phyloP scores from a whole-genome alignment of 2,888 invertebrate species.

The Scaptodrosophila latifasciaeformis region DNA sequence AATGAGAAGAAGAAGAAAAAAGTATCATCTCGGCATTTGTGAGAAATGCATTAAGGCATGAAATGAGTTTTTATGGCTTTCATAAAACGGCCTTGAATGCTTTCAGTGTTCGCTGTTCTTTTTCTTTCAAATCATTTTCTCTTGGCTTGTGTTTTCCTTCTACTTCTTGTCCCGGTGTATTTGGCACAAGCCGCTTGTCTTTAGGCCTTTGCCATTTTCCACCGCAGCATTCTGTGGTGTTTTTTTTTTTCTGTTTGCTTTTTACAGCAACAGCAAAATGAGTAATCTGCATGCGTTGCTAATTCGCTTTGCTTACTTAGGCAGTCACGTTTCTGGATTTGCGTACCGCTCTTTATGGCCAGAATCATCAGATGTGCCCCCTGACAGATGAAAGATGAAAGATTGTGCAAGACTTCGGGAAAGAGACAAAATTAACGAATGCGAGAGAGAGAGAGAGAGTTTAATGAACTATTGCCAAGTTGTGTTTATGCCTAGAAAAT shows the following conservation, averaged over 20 bases:
- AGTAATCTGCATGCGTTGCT: constrained; percentile 21
- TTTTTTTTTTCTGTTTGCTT: too few relatives aligned
- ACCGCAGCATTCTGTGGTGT: too few relatives aligned
- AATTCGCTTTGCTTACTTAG: constrained; percentile 23
- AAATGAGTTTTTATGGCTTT: constrained; percentile 69
- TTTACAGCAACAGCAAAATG: too few relatives aligned
- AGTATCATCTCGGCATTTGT: constrained; percentile 15
- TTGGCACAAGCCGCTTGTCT: constrained; percentile 26
- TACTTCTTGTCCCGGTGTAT: constrained; percentile 21
- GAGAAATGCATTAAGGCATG: constrained; percentile 68
- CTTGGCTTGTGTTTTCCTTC: constrained; percentile 12
- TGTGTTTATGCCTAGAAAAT: too few relatives aligned
- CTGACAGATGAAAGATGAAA: too few relatives aligned
- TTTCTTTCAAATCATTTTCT: constrained; percentile 4
- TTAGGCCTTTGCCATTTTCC: background rate
- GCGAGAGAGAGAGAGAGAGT: too few relatives aligned
- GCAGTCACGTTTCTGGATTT: background rate
- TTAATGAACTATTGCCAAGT: constrained; percentile 24
- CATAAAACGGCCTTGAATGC: constrained; percentile 69
- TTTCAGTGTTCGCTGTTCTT: constrained; percentile 2
- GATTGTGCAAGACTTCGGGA: too few relatives aligned
- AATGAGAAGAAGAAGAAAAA: constrained; percentile 24
- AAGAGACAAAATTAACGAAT: too few relatives aligned
- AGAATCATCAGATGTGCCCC: too few relatives aligned
- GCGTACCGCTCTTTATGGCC: constrained; percentile 1